phyloP scores from a whole-genome alignment of 2,888 invertebrate genomes.

The Dendrolimus houi region DNA sequence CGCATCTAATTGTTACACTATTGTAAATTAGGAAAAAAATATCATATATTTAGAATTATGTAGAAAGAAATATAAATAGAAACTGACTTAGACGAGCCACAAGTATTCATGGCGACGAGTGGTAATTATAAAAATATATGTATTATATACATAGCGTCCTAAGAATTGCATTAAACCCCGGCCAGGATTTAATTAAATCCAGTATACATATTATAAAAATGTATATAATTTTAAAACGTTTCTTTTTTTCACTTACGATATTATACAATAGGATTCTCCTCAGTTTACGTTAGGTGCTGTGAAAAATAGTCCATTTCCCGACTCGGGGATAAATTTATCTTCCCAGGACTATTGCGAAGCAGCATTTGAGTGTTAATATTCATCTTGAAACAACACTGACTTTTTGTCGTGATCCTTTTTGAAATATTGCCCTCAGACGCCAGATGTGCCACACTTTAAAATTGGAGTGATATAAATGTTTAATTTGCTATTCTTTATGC shows the following conservation, averaged over 20 bases:
- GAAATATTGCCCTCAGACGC: constrained; percentile 4
- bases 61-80: too few relatives aligned
- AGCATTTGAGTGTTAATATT: constrained; percentile 70
- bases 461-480: not conserved
- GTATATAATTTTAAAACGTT: too few relatives aligned
- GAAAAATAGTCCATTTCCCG: constrained; percentile 69
- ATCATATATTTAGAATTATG: too few relatives aligned
- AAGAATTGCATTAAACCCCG: too few relatives aligned
- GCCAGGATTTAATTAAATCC: too few relatives aligned
- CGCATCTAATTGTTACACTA: too few relatives aligned
- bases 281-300: constrained; percentile 70
- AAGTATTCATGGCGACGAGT: too few relatives aligned
- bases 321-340: constrained; percentile 71
- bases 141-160: too few relatives aligned
- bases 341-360: constrained; percentile 54
- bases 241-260: constrained; percentile 30
- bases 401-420: constrained; percentile 7
- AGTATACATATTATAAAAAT: too few relatives aligned
- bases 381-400: constrained; percentile 56
- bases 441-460: not conserved
- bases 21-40: too few relatives aligned
- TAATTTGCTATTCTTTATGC: not conserved
- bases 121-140: too few relatives aligned
- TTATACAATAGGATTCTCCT: constrained; percentile 35
- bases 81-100: too few relatives aligned